Percentiles rank a stretch among this genome's conserved stretches.
phyloP scores from a whole-genome alignment of 2,113 vertebrate species.

The Alosa alosa region DNA sequence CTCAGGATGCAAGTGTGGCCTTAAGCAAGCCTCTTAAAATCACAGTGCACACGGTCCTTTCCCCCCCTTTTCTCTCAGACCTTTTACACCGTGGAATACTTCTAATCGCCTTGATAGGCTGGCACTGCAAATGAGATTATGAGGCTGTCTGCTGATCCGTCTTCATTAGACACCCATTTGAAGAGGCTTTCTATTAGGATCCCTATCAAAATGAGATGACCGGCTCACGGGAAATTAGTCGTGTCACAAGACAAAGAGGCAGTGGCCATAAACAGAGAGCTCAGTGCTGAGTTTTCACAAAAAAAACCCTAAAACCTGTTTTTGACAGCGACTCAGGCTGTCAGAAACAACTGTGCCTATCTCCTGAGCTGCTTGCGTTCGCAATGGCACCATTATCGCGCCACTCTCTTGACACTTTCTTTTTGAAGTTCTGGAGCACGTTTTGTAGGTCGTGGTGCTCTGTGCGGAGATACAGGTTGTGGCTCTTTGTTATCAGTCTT shows the following conservation, averaged over 20 bases:
- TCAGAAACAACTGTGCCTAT: background rate
- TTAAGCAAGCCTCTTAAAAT: background rate
- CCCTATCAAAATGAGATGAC: slow-evolving; percentile 64
- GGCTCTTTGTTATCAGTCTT: slow-evolving; percentile 21
- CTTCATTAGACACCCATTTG: slow-evolving; percentile 68
- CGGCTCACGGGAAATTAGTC: slow-evolving; percentile 62
- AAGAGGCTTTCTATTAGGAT: slow-evolving; percentile 66
- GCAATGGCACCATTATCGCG: background rate
- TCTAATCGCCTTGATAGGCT: slow-evolving; percentile 66
- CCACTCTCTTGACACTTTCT: background rate
- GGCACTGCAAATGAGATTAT: slow-evolving; percentile 60
- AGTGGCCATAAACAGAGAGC: slow-evolving; percentile 45
- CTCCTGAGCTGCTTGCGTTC: background rate
- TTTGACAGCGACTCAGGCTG: background rate
- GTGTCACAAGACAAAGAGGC: slow-evolving; percentile 63
- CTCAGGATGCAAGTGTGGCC: background rate
- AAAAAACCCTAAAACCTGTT: background rate
- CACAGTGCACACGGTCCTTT: background rate
- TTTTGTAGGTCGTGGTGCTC: background rate
- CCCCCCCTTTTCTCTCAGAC: background rate
- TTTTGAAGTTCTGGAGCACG: background rate
- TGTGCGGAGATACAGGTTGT: background rate
- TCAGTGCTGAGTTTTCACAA: background rate
- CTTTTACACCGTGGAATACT: slow-evolving; percentile 38
- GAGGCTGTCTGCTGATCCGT: slow-evolving; percentile 62